Evolutionary conservation across 2,113 vertebrate genomes (phyloP), one percentile per base, ranked within the genome.

Genomic region (Thalassoma bifasciatum): DNA sequence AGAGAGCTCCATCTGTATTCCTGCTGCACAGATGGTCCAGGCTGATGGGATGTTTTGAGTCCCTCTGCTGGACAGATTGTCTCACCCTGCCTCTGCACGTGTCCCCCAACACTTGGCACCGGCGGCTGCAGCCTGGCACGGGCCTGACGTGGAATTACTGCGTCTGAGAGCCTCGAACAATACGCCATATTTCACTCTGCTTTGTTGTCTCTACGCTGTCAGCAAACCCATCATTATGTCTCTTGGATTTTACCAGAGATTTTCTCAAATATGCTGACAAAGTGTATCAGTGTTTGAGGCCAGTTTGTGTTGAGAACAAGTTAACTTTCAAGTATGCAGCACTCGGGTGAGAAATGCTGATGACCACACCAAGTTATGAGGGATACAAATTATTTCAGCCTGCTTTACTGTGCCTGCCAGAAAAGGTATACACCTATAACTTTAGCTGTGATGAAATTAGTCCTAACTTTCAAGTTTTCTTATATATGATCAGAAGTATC

Each of bases 11-110:
- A 89, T 86, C 85, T 91, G 85, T 73, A 85, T 73, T 71, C 58
- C 16, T 34, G 61, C 75, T 14, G 82, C 85, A 85, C 88, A 92
- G 89, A 91, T 89, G 88, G 89, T 53, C 12, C 0, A 19, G 21
- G 58, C 66, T 42, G 81, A 67, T 83, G 57, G 49, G 81, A 77
- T 72, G 88, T 77, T 84, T 71, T 51, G 86, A 77, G 84, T 81
- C 87, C 89, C 86, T 77, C 91, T 86, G 86, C 89, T 86, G 88
- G 89, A 72, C 65, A 1, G 72, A 49, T 34, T 60, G 53, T 58
- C 64, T 56, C 53, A 66, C 77, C 83, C 75, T 77, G 78, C 46
- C 63, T 52, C 66, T 66, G 60, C 68, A 47, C 60, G 57, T 54
- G 66, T 66, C 54, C 61, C 40, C 0, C 53, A 65, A 49, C 71